Evolutionary conservation across 2,888 invertebrate species (phyloP).

Genomic region (Ditylenchus weischeri): DNA sequence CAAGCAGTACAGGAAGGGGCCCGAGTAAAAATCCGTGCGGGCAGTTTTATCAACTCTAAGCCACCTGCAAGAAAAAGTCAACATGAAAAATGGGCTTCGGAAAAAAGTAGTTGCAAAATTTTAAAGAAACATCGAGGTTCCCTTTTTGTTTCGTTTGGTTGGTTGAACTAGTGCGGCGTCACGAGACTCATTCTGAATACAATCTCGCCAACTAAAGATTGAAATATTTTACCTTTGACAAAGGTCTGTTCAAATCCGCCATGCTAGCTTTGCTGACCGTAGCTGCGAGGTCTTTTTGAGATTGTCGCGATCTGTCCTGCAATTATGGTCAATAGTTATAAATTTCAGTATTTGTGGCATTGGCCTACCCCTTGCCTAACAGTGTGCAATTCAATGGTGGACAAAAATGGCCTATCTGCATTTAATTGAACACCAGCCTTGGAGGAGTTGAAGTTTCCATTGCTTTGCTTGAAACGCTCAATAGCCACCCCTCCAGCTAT

Average conservation of each 20-base stretch:
- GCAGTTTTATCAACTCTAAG: too few species aligned
- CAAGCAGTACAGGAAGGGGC: too few species aligned
- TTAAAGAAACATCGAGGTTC: too few species aligned
- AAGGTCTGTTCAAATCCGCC: slow-evolving; percentile 65
- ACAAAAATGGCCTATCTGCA: slow-evolving; percentile 43
- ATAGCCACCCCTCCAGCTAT: slow-evolving; percentile 35
- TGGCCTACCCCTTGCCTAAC: slow-evolving; percentile 26
- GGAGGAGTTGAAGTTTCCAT: background rate
- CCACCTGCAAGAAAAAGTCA: too few species aligned
- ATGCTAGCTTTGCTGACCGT: slow-evolving; percentile 48
- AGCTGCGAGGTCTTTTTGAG: slow-evolving; percentile 44
- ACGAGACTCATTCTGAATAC: too few species aligned
- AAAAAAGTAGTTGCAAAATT: too few species aligned
- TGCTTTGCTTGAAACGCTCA: slow-evolving; percentile 23
- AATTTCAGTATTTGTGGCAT: background rate
- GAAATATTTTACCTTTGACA: slow-evolving; percentile 64
- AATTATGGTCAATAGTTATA: background rate
- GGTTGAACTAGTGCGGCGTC: too few species aligned
- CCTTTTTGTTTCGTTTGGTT: too few species aligned
- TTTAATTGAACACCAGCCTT: slow-evolving; percentile 8
- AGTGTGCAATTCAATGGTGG: slow-evolving; percentile 50
- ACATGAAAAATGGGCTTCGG: too few species aligned
- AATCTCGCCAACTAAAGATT: too few species aligned
- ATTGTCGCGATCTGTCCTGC: slow-evolving; percentile 31
- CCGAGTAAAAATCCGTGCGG: too few species aligned